Conservation (phyloP, 2,888 invertebrate species). For the Amphipyra tragopoginis region DNA sequence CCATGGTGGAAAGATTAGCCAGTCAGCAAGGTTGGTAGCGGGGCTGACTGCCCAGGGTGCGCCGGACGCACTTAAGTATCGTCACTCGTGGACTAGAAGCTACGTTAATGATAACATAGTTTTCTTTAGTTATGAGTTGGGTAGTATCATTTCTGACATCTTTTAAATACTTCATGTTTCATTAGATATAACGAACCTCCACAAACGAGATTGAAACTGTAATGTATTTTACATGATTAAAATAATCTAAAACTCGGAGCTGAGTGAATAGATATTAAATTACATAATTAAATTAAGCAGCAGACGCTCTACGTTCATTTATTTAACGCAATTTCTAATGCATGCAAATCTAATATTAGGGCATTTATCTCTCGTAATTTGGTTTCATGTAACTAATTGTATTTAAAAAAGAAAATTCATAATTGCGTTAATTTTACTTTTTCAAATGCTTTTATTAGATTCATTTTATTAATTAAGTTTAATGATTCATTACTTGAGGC, state of each 20-base stretch:
- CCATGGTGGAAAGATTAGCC: too few species aligned
- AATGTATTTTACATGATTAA: not conserved
- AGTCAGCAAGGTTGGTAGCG: too few species aligned
- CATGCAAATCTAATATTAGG: constrained; percentile 6
- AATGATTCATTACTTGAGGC: not conserved
- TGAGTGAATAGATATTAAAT: constrained; percentile 5
- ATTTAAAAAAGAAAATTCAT: not conserved
- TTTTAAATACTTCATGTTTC: too few species aligned
- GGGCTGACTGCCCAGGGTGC: too few species aligned
- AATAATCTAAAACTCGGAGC: constrained; percentile 3
- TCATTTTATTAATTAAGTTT: not conserved
- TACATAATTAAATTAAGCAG: constrained; percentile 13
- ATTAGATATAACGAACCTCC: too few species aligned
- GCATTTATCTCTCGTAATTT: constrained; percentile 10
- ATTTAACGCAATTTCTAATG: constrained; percentile 13
- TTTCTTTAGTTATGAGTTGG: too few species aligned
- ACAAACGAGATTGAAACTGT: not conserved
- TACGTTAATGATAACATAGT: too few species aligned
- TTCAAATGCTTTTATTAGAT: not conserved
- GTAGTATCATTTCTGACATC: too few species aligned
- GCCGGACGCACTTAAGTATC: too few species aligned
- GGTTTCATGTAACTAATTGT: not conserved
- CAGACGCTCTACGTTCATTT: constrained; percentile 10
- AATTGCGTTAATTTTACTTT: not conserved
- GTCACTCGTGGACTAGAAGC: too few species aligned